Evolutionary conservation across 1,140 invertebrate genomes (phyloP).

Genomic region (Archegozetes longisetosus): DNA sequence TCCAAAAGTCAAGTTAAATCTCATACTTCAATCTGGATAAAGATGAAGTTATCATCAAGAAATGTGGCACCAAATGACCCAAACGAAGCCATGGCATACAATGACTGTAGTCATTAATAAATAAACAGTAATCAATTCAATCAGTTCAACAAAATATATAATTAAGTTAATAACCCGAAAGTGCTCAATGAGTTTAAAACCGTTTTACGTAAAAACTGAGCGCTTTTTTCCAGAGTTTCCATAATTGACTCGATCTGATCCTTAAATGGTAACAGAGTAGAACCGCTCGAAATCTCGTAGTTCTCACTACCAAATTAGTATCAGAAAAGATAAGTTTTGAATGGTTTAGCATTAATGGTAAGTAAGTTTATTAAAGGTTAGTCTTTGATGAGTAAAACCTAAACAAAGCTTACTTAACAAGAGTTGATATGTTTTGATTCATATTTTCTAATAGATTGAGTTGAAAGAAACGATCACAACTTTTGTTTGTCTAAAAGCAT

Average conservation of each 20-base stretch:
- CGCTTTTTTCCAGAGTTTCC: background rate
- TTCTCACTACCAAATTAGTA: background rate
- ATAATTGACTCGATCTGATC: background rate
- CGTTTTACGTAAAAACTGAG: background rate
- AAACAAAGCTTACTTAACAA: background rate
- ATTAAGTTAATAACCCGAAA: background rate
- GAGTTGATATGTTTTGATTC: background rate
- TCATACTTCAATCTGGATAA: constrained; percentile 11
- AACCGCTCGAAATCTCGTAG: background rate
- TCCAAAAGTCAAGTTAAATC: background rate
- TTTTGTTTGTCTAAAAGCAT: background rate
- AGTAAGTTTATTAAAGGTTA: too few relatives aligned
- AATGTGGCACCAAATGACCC: constrained; percentile 13
- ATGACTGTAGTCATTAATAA: background rate
- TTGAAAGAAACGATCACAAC: background rate
- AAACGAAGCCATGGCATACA: constrained; percentile 6
- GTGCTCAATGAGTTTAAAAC: background rate
- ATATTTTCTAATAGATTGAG: background rate
- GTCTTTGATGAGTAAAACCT: background rate
- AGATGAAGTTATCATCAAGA: constrained; percentile 3
- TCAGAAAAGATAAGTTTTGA: too few relatives aligned
- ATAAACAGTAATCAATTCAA: background rate
- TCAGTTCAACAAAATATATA: background rate
- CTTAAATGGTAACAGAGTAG: background rate
- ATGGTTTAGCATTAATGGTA: too few relatives aligned